Evolutionary conservation across 2,113 vertebrate species (phyloP).

Genomic region (Xiphophorus couchianus): DNA sequence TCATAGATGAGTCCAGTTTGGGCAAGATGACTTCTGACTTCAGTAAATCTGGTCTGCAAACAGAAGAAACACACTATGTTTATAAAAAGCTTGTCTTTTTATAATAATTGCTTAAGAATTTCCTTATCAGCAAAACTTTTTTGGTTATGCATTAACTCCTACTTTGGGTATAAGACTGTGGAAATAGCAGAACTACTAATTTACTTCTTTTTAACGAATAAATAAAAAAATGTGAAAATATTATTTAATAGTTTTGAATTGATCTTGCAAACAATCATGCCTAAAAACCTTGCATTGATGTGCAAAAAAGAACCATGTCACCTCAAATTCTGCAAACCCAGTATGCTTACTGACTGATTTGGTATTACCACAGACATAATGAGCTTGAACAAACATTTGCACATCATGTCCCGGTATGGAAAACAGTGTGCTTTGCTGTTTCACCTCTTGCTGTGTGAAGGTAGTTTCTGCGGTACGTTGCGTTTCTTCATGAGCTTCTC

Average conservation of each 20-base stretch:
- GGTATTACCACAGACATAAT: background rate
- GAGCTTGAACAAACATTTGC: background rate
- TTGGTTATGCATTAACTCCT: no score
- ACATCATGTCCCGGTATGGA: background rate
- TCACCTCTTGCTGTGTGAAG: constrained; percentile 91
- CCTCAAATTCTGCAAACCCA: background rate
- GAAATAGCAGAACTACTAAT: no score
- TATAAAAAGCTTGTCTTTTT: background rate
- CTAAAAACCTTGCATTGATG: background rate
- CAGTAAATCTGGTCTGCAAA: constrained; percentile 88
- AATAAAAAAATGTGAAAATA: no score
- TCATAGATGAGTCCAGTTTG: constrained; percentile 90
- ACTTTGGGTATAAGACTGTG: no score
- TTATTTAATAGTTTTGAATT: no score
- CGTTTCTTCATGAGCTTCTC: constrained; percentile 97
- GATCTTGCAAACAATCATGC: background rate
- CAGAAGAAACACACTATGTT: background rate
- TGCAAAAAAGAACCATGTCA: background rate
- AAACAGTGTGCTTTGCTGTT: background rate
- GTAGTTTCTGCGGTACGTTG: constrained; percentile 94
- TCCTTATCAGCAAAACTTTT: no score
- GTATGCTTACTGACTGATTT: background rate
- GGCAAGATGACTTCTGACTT: constrained; percentile 93
- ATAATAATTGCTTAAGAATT: background rate
- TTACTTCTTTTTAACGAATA: background rate